phyloP scores from a whole-genome alignment of 2,888 invertebrate genomes.

The Elysia crispata region DNA sequence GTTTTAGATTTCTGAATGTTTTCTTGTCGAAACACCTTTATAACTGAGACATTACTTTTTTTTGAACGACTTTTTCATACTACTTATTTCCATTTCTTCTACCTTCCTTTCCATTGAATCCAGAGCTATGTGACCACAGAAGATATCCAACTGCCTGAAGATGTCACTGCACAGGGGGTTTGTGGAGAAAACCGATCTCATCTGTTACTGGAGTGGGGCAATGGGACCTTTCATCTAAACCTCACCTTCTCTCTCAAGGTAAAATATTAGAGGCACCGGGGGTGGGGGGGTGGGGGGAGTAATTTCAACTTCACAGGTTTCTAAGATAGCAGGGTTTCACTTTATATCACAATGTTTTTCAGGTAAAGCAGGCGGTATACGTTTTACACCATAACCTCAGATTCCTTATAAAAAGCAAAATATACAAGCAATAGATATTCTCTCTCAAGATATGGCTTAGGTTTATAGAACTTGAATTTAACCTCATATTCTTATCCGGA shows the following conservation, averaged over 20 bases:
- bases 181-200: slow-evolving; percentile 32
- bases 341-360: too few species aligned
- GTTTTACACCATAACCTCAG: too few species aligned
- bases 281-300: too few species aligned
- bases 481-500: too few species aligned
- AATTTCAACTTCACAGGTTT: too few species aligned
- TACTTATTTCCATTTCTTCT: not conserved
- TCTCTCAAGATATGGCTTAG: too few species aligned
- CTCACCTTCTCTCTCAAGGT: slow-evolving; percentile 36
- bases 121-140: slow-evolving; percentile 39
- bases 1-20: not conserved
- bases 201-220: slow-evolving; percentile 40
- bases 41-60: too few species aligned
- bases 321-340: not conserved
- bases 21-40: not conserved
- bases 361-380: too few species aligned
- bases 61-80: not conserved
- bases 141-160: slow-evolving; percentile 41
- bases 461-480: too few species aligned
- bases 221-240: slow-evolving; percentile 41
- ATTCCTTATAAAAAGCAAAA: too few species aligned
- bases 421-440: too few species aligned
- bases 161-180: slow-evolving; percentile 15
- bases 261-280: too few species aligned
- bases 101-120: not conserved